phyloP scores from a whole-genome alignment of 35 echinoderm and acorn worm genomes.

The Anneissia japonica region DNA sequence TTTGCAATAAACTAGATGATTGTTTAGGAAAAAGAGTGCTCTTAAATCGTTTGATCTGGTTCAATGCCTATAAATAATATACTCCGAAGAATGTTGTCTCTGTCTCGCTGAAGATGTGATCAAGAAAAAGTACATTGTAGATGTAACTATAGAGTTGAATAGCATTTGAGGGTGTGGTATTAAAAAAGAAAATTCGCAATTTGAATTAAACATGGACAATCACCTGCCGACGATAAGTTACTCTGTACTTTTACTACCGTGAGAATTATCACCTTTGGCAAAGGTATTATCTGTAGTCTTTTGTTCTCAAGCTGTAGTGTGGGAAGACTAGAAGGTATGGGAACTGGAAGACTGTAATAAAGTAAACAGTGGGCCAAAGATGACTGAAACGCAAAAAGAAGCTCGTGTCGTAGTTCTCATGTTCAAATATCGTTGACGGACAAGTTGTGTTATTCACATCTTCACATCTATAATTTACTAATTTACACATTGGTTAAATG shows the following conservation, averaged over 20 bases:
- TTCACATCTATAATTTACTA: too few species aligned
- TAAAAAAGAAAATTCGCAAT: too few species aligned
- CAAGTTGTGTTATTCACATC: too few species aligned
- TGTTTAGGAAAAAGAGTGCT: background rate
- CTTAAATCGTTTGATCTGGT: constrained; percentile 1
- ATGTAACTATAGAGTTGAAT: background rate
- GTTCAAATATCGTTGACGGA: too few species aligned
- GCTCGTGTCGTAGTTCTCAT: too few species aligned
- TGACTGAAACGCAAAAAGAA: too few species aligned
- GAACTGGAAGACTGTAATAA: too few species aligned
- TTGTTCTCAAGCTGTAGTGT: too few species aligned
- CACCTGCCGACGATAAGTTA: background rate
- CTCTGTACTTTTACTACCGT: background rate
- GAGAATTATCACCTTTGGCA: background rate
- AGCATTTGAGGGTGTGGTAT: background rate
- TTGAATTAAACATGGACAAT: background rate
- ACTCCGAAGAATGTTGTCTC: background rate
- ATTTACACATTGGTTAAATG: too few species aligned
- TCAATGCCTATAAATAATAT: background rate
- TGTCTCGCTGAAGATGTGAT: background rate
- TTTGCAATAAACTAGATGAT: background rate
- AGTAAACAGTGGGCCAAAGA: too few species aligned
- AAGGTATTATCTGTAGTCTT: too few species aligned
- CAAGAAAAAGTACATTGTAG: background rate
- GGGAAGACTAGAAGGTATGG: too few species aligned